These are phyloP conservation scores for Cyclargus thomasi DNA, from an alignment of 1,140 invertebrate species.

Conservation along the genomic window DNA sequence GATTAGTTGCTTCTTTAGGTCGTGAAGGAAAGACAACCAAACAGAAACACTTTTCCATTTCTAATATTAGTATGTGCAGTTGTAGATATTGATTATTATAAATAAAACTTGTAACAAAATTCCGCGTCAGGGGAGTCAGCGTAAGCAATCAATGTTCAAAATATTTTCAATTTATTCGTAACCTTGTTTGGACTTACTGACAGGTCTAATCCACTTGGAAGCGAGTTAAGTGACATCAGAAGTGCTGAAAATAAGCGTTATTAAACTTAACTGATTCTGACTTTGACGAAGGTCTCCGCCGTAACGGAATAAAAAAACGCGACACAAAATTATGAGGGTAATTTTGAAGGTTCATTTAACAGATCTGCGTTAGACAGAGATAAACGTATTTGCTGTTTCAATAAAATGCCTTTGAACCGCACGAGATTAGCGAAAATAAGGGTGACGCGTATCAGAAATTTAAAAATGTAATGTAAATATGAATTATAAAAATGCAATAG, in stretches of 20 bases:
- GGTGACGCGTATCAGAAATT: background rate
- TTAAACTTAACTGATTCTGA: conserved; percentile 19
- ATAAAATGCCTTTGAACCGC: conserved; percentile 33
- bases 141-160: background rate
- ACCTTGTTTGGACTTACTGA: conserved; percentile 2
- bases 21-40: no score
- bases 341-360: conserved; percentile 48
- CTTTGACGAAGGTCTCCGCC: conserved; percentile 21
- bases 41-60: no score
- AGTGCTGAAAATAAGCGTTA: background rate
- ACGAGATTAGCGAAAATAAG: background rate
- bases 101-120: background rate
- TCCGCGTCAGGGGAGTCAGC: background rate
- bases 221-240: background rate
- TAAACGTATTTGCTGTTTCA: conserved; percentile 48
- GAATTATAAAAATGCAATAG: no score
- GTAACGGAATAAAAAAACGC: conserved; percentile 31
- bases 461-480: no score
- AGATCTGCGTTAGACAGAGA: conserved; percentile 47
- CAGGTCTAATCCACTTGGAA: conserved; percentile 8
- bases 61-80: no score
- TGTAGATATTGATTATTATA: no score
- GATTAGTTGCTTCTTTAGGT: no score
- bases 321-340: conserved; percentile 22
- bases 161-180: conserved; percentile 1